Percentiles rank a stretch among this genome's conserved stretches.
Conservation (phyloP, 2,888 invertebrate species). For the Sthenelais limicola region DNA sequence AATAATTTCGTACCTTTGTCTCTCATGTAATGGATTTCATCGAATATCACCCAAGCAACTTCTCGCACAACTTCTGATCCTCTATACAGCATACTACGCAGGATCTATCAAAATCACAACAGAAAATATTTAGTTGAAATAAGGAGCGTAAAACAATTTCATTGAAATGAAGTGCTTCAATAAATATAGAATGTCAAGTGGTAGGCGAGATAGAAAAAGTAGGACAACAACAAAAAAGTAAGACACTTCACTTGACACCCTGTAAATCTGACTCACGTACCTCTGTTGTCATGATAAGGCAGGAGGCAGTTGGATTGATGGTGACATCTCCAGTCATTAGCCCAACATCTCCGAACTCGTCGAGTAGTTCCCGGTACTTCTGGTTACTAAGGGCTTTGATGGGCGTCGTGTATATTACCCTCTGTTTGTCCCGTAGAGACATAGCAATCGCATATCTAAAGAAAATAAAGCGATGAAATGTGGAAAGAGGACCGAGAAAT, state of each 20-base stretch:
- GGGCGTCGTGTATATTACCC: conserved; percentile 99
- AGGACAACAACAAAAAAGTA: too few species aligned
- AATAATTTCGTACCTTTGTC: conserved; percentile 79
- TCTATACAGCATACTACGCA: conserved; percentile 97
- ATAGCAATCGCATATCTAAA: conserved; percentile 93
- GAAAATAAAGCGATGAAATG: too few species aligned
- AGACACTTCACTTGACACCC: too few species aligned
- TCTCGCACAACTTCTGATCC: conserved; percentile 99
- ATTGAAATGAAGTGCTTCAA: too few species aligned
- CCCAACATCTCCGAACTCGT: conserved; percentile 97
- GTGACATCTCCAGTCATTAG: conserved; percentile 99
- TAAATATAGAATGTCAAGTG: too few species aligned
- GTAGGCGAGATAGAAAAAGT: too few species aligned
- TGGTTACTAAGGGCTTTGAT: conserved; percentile 99
- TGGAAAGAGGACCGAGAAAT: too few species aligned
- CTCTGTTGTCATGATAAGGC: conserved; percentile 99
- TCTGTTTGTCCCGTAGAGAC: conserved; percentile 92
- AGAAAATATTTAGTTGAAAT: too few species aligned
- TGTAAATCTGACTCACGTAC: too few species aligned
- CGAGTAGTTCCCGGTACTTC: conserved; percentile 97
- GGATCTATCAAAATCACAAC: conserved; percentile 84
- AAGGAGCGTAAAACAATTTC: conserved; percentile 14
- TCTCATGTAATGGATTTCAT: conserved; percentile 99
- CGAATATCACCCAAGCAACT: conserved; percentile 99
- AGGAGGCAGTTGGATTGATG: conserved; percentile 97